Evolutionary conservation across 2,888 invertebrate genomes (phyloP), one percentile per base, ranked within the genome.

Genomic region (Silvanus unidentatus): DNA sequence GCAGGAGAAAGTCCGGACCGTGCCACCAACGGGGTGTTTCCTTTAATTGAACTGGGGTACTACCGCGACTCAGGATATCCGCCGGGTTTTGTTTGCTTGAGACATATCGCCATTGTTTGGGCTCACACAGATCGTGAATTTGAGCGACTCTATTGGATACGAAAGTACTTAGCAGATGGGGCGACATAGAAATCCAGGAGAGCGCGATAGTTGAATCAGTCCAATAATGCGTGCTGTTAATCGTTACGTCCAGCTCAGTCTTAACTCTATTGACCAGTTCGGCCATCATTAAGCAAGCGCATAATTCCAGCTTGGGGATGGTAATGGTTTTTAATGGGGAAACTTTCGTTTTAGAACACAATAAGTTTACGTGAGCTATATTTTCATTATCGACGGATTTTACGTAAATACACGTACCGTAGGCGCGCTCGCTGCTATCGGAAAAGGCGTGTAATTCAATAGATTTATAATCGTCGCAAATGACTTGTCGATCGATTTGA

Each of bases 191-290:
- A 12, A 43, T 6, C 39, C 43, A 40, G 2, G 16, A 35, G 13
- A 42, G 11, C 35, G 36, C 32, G 3, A 42, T 34, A 4, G 52
- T 54, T 8, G 54, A 57, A 47, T 57, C 55, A 8, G 49, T 41
- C 53, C 54, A 54, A n/a, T 52, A 48, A 16, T 41, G 14, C 15
- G 32, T 15, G 28, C 38, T 41, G 12, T 36, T 34, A 13, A 43
- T 27, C 29, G 28, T 28, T 13, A 48, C 10, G 9, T 40, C 22
- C 4, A 46, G 11, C 9, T 39, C 3, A 16, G 22, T 47, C 2
- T 36, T 29, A 16, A 47, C 45, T 11, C 45, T 49, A 11, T 49
- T 16, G 30, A 38, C 43, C n/a, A 51, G 39, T 43, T 36, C 34
- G 2, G 44, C 43, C 13, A n/a, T 5, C 5, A 32, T 30, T 15